Conservation (phyloP, 2,888 invertebrate species). For the Bursaphelenchus okinawaensis region DNA sequence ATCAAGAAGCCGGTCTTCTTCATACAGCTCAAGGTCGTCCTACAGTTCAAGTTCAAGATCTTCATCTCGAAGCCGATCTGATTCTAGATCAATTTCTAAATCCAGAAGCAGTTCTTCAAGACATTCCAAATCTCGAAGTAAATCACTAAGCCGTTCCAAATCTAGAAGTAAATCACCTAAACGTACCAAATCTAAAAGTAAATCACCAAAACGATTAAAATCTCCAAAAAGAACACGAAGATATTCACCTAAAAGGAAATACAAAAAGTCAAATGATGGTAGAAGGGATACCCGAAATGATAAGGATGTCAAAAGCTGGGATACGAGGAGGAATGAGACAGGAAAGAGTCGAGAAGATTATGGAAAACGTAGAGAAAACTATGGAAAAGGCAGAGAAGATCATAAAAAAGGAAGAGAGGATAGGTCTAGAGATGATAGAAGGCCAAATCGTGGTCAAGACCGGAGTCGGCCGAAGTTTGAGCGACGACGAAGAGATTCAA, state of each 20-base stretch:
- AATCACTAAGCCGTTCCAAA: too few species aligned
- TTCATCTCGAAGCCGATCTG: slow-evolving; percentile 1
- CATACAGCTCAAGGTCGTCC: too few species aligned
- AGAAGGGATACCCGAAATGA: too few species aligned
- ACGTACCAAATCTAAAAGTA: background rate
- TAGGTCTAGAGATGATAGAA: too few species aligned
- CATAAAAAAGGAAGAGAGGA: background rate
- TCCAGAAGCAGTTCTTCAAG: too few species aligned
- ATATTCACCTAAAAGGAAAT: too few species aligned
- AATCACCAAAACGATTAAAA: slow-evolving; percentile 2
- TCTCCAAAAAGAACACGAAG: slow-evolving; percentile 9
- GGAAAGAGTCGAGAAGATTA: background rate
- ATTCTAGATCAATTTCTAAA: slow-evolving; percentile 11
- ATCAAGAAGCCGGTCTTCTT: background rate
- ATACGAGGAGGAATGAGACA: too few species aligned
- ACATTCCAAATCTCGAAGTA: background rate
- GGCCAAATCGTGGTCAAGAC: too few species aligned
- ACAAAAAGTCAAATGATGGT: too few species aligned
- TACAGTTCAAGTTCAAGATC: too few species aligned
- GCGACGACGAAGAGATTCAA: background rate
- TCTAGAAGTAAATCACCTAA: slow-evolving; percentile 2
- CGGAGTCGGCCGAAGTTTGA: background rate
- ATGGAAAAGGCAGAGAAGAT: background rate
- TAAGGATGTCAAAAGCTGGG: too few species aligned
- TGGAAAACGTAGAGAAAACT: background rate